Percentiles rank a stretch among this genome's conserved stretches.
Conservation (phyloP, 1,140 invertebrate species). For the Aricia agestis region DNA sequence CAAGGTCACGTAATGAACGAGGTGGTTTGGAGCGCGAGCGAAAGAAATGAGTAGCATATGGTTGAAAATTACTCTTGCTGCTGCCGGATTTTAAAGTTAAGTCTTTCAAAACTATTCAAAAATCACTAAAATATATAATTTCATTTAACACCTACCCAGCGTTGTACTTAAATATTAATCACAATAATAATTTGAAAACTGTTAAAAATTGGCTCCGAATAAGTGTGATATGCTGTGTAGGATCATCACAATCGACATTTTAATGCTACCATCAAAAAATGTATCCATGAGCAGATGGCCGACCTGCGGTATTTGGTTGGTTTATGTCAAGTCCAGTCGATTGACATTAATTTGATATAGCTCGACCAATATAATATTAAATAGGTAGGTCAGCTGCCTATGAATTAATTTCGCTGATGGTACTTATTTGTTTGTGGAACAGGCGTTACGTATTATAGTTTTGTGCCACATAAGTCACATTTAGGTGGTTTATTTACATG, state of each 20-base stretch:
- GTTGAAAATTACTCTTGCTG: background rate
- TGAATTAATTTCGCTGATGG: no score
- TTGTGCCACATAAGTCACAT: background rate
- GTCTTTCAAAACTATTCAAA: background rate
- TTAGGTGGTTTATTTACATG: constrained; percentile 78
- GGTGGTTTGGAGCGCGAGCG: no score
- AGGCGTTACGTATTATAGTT: constrained; percentile 13
- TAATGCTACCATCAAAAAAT: no score
- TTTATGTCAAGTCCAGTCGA: no score
- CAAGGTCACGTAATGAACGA: no score
- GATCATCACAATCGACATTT: background rate
- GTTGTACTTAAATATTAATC: background rate
- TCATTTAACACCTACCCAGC: background rate
- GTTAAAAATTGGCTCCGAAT: background rate
- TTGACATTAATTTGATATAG: no score
- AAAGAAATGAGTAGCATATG: no score
- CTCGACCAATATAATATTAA: no score
- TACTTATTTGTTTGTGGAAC: background rate
- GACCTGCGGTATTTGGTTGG: no score
- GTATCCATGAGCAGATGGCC: background rate
- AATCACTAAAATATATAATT: background rate
- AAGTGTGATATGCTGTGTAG: background rate
- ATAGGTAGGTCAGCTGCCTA: no score
- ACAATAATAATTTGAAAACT: background rate
- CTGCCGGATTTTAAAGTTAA: background rate